phyloP scores from a whole-genome alignment of 2,113 vertebrate genomes.

The Ailuropoda melanoleuca region DNA sequence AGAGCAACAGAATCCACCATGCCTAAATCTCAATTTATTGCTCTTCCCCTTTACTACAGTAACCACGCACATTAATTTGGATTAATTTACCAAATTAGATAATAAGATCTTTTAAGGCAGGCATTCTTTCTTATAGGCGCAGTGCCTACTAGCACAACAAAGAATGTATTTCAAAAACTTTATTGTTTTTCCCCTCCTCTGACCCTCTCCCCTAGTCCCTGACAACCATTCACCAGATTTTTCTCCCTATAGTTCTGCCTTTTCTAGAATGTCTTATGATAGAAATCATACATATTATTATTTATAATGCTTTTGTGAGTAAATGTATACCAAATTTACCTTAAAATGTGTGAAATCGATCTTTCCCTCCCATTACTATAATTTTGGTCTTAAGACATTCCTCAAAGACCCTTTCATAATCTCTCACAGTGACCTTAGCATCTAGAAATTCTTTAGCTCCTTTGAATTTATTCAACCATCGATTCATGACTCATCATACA shows the following conservation, averaged over 20 bases:
- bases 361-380: background rate
- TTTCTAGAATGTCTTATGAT: background rate
- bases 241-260: background rate
- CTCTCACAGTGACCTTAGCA: background rate
- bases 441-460: background rate
- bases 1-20: background rate
- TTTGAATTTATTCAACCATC: background rate
- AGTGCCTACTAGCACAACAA: background rate
- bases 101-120: background rate
- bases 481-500: background rate
- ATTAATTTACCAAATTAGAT: background rate
- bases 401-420: background rate
- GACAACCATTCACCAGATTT: background rate
- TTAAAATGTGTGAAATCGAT: slow-evolving; percentile 9
- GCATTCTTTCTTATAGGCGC: background rate
- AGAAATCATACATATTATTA: background rate
- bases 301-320: background rate
- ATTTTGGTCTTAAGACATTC: background rate
- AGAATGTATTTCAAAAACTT: background rate
- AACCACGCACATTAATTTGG: background rate
- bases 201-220: background rate
- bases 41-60: background rate
- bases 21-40: background rate
- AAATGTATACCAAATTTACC: background rate
- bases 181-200: background rate